These are phyloP conservation scores for Falco peregrinus DNA, from an alignment of 2,797 vertebrate genomes.

Conservation along the genomic window DNA sequence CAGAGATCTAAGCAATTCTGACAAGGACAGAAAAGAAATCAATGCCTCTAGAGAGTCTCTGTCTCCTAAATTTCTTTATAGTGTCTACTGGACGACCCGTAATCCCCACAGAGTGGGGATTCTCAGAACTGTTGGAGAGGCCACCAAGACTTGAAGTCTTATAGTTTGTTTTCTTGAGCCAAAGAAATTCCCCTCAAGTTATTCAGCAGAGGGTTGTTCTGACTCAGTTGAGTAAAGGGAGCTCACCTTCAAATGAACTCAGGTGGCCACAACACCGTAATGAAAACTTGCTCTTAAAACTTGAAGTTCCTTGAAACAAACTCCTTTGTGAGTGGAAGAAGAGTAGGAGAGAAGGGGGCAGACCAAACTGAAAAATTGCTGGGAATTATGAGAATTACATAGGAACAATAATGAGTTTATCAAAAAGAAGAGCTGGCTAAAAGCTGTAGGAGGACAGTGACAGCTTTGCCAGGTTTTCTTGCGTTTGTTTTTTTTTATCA, in stretches of 20 bases:
- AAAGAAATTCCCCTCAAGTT: background rate
- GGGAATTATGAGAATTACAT: slow-evolving; percentile 17
- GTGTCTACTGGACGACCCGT: background rate
- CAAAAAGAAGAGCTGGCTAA: slow-evolving; percentile 51
- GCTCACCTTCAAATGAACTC: background rate
- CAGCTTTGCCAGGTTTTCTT: slow-evolving; percentile 46
- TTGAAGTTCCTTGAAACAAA: background rate
- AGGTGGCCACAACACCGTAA: background rate
- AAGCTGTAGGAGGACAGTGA: slow-evolving; percentile 54
- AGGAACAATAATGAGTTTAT: slow-evolving; percentile 39
- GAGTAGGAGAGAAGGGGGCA: slow-evolving; percentile 9
- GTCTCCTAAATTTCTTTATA: slow-evolving; percentile 39
- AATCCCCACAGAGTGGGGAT: background rate
- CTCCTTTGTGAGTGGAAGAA: background rate
- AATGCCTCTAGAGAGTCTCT: background rate
- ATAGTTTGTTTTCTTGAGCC: background rate
- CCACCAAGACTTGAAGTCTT: background rate
- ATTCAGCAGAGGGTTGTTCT: background rate
- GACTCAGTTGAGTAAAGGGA: background rate
- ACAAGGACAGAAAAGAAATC: slow-evolving; percentile 17
- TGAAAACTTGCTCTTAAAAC: background rate
- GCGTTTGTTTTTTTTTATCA: background rate
- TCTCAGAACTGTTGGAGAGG: slow-evolving; percentile 6
- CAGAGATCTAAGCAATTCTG: slow-evolving; percentile 39
- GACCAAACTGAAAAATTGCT: slow-evolving; percentile 22